Base-by-base conservation (phyloP, 2,113 vertebrate species). In the Dolichallabes microphthalmus region DNA sequence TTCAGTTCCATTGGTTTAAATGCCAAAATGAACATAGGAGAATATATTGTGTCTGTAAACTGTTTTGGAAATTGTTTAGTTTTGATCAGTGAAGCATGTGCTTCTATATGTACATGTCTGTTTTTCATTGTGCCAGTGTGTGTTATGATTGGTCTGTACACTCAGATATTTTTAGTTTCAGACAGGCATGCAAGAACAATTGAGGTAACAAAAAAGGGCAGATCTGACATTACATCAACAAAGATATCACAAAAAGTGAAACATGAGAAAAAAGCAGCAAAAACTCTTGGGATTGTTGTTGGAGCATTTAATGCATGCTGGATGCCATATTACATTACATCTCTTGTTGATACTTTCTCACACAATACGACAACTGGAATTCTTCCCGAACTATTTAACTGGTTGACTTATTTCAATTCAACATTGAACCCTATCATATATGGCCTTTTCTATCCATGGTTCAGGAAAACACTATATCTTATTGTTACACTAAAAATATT, bases 391-490 rank as follows among this genome's bases (percentile, higher is more conserved):
- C 66, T 77, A 0, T 89, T 92, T 84, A n/a, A 86, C 14, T 92
- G 91, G 91, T 35, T 91, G 58, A 83, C 88, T 2, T 91, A 90
- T 61, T 82, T 92, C 55, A 91, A 92, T 80, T 91, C 90, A 19
- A 87, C 90, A 10, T 69, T 91, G 79, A 91, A 92, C 76, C 91
- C 91, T 27, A 86, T 92, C 7, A 91, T 92, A 68, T 92, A 92
- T 66, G 91, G 85, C 15, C 61, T 90, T 55, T 88, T 91, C 77
- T 92, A 91, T 35, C 90, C 91, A 6, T 92, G 91, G 91, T 92
- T 91, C 73, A 88, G 87, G 60, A 92, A 91, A 87, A 82, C 87
- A 4, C 66, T 90, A 27, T 86, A 58, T 55, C 84, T 90, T 2
- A 90, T 91, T 85, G 0, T 91, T 11, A 86, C 89, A 50, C 30